Evolutionary conservation across 2,888 invertebrate species (phyloP).

Genomic region (Drosophila limbata): DNA sequence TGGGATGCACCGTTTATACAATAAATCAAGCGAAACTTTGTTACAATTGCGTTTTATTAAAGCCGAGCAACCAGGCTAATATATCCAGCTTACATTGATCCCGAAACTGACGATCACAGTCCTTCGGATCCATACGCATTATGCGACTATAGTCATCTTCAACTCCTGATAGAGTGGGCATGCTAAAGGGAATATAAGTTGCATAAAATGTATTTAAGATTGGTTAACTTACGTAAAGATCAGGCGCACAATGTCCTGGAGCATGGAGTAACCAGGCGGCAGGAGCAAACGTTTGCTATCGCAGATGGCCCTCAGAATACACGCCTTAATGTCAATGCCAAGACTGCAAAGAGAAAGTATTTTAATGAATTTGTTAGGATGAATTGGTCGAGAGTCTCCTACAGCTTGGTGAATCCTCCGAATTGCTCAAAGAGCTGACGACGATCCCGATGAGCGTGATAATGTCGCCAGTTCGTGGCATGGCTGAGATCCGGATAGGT

Average conservation of each 20-base stretch:
- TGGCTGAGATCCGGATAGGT: conserved; percentile 71
- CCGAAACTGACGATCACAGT: conserved; percentile 68
- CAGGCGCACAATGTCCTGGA: conserved; percentile 89
- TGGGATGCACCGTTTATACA: conserved; percentile 83
- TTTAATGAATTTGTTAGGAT: rapidly evolving
- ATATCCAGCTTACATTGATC: conserved; percentile 75
- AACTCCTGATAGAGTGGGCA: conserved; percentile 79
- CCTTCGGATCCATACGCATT: conserved; percentile 67
- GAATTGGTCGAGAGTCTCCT: conserved; percentile 12
- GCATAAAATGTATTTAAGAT: not conserved
- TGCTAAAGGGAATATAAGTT: conserved; percentile 49
- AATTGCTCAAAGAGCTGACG: conserved; percentile 81
- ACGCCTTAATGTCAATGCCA: conserved; percentile 84
- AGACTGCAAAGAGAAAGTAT: conserved; percentile 61
- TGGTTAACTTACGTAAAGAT: conserved; percentile 87
- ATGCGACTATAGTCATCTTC: conserved; percentile 82
- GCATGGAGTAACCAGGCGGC: conserved; percentile 88
- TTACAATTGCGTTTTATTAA: conserved; percentile 42
- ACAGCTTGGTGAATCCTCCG: conserved; percentile 77
- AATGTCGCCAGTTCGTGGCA: conserved; percentile 67
- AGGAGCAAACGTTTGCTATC: conserved; percentile 88
- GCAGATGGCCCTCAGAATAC: conserved; percentile 89
- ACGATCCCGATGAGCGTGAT: conserved; percentile 81
- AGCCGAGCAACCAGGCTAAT: conserved; percentile 71
- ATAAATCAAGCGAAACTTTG: conserved; percentile 47